Conservation (phyloP, 1,140 invertebrate species). For the Micrasema longulum region DNA sequence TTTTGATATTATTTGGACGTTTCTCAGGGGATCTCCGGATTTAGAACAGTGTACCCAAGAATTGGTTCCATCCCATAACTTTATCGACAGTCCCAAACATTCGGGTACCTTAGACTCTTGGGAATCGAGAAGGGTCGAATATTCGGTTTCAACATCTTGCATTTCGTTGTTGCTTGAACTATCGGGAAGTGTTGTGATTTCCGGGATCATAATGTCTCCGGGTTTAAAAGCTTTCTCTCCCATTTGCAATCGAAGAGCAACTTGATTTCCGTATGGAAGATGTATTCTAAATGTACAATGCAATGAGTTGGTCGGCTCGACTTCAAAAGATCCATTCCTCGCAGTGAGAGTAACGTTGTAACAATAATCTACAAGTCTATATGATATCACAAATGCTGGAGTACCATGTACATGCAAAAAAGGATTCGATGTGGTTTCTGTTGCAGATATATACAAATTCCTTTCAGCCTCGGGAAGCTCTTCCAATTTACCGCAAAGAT, state of each 20-base stretch:
- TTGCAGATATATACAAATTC: slow-evolving; percentile 67
- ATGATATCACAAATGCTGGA: slow-evolving; percentile 72
- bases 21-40: slow-evolving; percentile 66
- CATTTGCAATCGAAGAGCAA: slow-evolving; percentile 69
- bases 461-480: slow-evolving; percentile 69
- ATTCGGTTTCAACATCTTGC: slow-evolving; percentile 39
- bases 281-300: slow-evolving; percentile 74
- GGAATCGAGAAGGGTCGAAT: slow-evolving; percentile 23
- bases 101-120: slow-evolving; percentile 51
- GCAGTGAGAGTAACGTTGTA: slow-evolving; percentile 72
- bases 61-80: slow-evolving; percentile 67
- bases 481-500: slow-evolving; percentile 73
- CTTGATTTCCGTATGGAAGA: slow-evolving; percentile 73
- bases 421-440: slow-evolving; percentile 59
- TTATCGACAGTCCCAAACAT: slow-evolving; percentile 68
- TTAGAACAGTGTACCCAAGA: slow-evolving; percentile 71
- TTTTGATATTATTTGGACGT: slow-evolving; percentile 70
- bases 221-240: slow-evolving; percentile 59
- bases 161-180: slow-evolving; percentile 41
- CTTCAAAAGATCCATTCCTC: slow-evolving; percentile 72
- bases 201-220: not conserved
- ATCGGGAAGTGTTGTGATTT: slow-evolving; percentile 47
- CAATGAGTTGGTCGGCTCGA: slow-evolving; percentile 67
- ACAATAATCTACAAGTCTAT: slow-evolving; percentile 74
- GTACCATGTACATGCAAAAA: slow-evolving; percentile 68